Evolutionary conservation across 2,797 vertebrate species (phyloP).

Genomic region (Pantherophis vulpinus): DNA sequence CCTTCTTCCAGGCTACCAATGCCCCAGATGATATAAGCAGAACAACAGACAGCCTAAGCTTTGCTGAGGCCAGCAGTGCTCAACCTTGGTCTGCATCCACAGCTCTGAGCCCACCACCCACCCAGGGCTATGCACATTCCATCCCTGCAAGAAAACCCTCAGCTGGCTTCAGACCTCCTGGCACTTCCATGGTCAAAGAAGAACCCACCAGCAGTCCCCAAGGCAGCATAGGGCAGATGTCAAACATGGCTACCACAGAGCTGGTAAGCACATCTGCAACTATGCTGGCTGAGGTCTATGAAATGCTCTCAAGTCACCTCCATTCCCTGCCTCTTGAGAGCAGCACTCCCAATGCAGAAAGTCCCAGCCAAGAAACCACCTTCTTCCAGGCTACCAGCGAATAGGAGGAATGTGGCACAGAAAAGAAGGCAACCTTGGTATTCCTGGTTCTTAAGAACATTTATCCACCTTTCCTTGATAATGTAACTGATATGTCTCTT

Average conservation of each 20-base stretch:
- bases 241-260: too few relatives aligned
- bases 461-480: too few relatives aligned
- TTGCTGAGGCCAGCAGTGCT: too few relatives aligned
- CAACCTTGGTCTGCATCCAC: neutral
- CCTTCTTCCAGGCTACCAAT: neutral
- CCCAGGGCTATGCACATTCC: neutral
- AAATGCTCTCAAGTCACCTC: too few relatives aligned
- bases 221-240: too few relatives aligned
- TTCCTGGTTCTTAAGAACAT: too few relatives aligned
- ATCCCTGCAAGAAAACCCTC: neutral
- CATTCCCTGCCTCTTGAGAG: fast-evolving
- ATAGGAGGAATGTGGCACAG: too few relatives aligned
- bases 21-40: fast-evolving
- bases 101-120: neutral
- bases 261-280: too few relatives aligned
- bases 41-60: neutral
- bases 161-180: neutral
- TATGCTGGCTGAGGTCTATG: too few relatives aligned
- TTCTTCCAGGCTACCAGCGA: neutral
- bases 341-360: fast-evolving
- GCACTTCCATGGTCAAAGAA: neutral
- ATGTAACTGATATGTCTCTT: too few relatives aligned
- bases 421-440: neutral
- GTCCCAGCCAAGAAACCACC: neutral
- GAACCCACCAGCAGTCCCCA: too few relatives aligned